A percentile compares a stretch with the other conserved stretches of the same genome.
phyloP scores from a whole-genome alignment of 92 coral and sea anemone genomes.

The Anthopleura xanthogrammica region DNA sequence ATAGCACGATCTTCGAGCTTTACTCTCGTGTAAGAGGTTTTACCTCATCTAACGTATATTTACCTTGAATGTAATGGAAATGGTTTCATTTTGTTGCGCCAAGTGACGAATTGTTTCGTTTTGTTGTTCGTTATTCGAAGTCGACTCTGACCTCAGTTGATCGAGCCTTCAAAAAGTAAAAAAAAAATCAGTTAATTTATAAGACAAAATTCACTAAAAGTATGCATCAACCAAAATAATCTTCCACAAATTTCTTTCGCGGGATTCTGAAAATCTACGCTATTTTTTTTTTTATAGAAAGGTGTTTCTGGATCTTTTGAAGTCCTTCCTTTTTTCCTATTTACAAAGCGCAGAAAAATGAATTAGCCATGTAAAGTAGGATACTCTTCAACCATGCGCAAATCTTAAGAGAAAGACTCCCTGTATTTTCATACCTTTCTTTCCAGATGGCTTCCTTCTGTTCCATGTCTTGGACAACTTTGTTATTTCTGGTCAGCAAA shows the following conservation, averaged over 20 bases:
- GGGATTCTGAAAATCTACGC: too few species aligned
- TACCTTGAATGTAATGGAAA: constrained; percentile 88
- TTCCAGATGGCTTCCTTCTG: constrained; percentile 88
- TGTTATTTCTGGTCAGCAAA: constrained; percentile 70
- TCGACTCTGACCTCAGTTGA: constrained; percentile 65
- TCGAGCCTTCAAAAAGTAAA: constrained; percentile 55
- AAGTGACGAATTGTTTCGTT: constrained; percentile 76
- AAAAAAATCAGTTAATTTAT: neutral
- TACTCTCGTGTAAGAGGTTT: neutral
- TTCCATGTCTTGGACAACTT: constrained; percentile 77
- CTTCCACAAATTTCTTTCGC: too few species aligned
- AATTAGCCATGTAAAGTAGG: too few species aligned
- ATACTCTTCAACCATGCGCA: too few species aligned
- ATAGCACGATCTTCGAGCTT: too few species aligned
- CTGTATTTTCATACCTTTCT: constrained; percentile 55
- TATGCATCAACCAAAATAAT: neutral
- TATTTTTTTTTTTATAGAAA: too few species aligned
- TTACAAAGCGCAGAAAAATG: too few species aligned
- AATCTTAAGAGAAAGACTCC: too few species aligned
- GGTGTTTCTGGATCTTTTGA: too few species aligned
- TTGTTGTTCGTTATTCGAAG: constrained; percentile 72
- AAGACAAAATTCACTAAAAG: neutral
- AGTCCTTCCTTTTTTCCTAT: too few species aligned
- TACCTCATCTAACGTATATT: neutral
- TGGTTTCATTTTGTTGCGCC: constrained; percentile 84